A percentile compares a stretch with the other conserved stretches of the same genome.
These are phyloP conservation scores for Coecobrya sp. DNA, from an alignment of 2,888 invertebrate species.

Conservation along the genomic window DNA sequence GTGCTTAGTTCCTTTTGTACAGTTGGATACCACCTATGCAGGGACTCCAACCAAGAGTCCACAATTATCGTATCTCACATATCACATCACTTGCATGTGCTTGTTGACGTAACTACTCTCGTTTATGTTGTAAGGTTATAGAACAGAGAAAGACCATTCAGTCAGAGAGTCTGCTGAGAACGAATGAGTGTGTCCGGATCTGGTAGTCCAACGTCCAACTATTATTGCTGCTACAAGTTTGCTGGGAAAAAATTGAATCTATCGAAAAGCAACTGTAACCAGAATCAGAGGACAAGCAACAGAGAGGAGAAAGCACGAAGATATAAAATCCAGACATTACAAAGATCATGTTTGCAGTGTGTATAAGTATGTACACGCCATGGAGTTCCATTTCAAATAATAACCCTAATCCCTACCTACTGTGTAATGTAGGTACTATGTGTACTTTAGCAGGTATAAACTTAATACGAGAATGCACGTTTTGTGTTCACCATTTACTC, in stretches of 20 bases:
- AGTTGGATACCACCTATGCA: not conserved
- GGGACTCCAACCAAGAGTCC: not conserved
- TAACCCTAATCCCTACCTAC: not conserved
- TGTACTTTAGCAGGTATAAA: not conserved
- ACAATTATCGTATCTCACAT: constrained; percentile 58
- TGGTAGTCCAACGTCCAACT: not conserved
- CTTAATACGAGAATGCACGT: constrained; percentile 53
- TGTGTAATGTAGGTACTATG: not conserved
- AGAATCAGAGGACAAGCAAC: not conserved
- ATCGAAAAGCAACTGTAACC: not conserved
- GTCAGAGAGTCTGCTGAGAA: not conserved
- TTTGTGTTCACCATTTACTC: constrained; percentile 16
- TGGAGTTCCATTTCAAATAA: not conserved
- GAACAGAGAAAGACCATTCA: not conserved
- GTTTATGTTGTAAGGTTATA: constrained; percentile 21
- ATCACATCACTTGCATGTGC: constrained; percentile 62
- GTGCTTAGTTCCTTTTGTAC: not conserved
- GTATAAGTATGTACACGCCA: not conserved
- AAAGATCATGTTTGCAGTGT: constrained; percentile 12
- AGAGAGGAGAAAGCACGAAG: not conserved
- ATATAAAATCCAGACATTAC: constrained; percentile 53
- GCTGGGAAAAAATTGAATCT: constrained; percentile 37
- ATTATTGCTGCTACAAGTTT: not conserved
- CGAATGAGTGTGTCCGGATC: not conserved
- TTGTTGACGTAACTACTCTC: constrained; percentile 47